Base-by-base conservation (phyloP, 2,888 invertebrate species). In the Nephrotoma guestfalica region DNA sequence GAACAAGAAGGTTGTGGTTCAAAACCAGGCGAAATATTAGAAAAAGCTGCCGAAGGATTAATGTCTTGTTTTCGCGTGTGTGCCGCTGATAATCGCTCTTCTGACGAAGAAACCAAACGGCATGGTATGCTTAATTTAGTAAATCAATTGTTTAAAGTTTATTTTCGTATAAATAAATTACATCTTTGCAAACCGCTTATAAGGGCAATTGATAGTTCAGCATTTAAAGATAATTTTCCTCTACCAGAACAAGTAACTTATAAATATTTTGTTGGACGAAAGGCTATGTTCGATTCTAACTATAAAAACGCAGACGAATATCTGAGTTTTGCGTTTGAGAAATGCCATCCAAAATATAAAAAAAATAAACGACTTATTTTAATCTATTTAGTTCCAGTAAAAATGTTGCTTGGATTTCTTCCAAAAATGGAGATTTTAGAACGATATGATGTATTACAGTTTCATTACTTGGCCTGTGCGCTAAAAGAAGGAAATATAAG, bases 201-300 rank as follows among this genome's bases (percentile, higher is more conserved):
- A 88, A 94, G 99, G 88, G 99, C 99, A 0, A 98, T 99, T 88
- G 99, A 99, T 89, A 97, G 97, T 15, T 96, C 97, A 15, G 95
- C 96, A 0, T 95, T 97, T 88, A 97, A 97, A 91, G 97, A 98
- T 87, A 94, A 94, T 87, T 99, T 98, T 91, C 95, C 97, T 0
- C 91, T 98, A 87, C 96, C 97, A 9, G 99, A 99, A 90, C 96
- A 97, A 90, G 97, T 99, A 86, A 99, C 99, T 0, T 99, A 98
- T 91, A 96, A 96, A 90, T 99, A 99, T 91, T 99, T 98, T 92
- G 97, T 98, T 18, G 99, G 99, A 0, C 94, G 99, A 43, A 99
- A 99, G 91, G 97, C 98, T 2, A 99, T 99, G 97, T 99, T 99
- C 91, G 99, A 99, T 91, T 98, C 98, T 87, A 97, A 99, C 90